Base-by-base conservation (phyloP, 1,140 invertebrate species). In the Artemia franciscana region DNA sequence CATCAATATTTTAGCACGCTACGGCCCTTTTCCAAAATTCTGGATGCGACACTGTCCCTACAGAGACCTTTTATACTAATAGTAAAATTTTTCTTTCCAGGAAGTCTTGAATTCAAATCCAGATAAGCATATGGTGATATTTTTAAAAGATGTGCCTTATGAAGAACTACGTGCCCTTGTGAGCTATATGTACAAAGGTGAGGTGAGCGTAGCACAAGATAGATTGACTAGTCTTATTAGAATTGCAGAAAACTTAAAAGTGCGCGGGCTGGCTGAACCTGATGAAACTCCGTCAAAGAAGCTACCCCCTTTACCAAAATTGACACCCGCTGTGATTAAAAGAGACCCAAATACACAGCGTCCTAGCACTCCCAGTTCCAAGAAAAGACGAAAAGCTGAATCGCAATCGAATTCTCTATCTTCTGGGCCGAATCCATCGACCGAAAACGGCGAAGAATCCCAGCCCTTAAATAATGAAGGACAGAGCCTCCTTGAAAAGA, bases 61-160 rank as follows among this genome's bases (percentile, higher is more conserved):
- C n/a, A n/a, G n/a, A n/a, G n/a, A n/a, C n/a, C n/a, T n/a, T n/a
- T n/a, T n/a, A n/a, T n/a, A n/a, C n/a, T n/a, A n/a, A n/a, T n/a
- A n/a, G n/a, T n/a, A n/a, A n/a, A n/a, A n/a, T n/a, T 66, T 70
- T 73, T 72, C 75, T 69, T 72, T 73, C 63, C 69, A 71, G 57
- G 64, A 67, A 56, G 59, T 73, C 26, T 67, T 73, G 57, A 66
- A 66, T 24, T 66, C 70, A 5, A 91, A 91, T 72, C 88, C 88
- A 24, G 91, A 88, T 75, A 83, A 85, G 70, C 72, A 74, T 65
- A 72, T 72, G 23, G 73, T 74, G 65, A 72, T 74, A 57, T 73
- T 74, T 62, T 63, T 74, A 57, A 73, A 74, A 67, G 73, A 74
- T 66, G 70, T 74, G 61, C 67, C 66, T 59, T 72, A 71, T 64